Base-by-base conservation (phyloP, 2,113 vertebrate species). In the Ailurus styani region DNA sequence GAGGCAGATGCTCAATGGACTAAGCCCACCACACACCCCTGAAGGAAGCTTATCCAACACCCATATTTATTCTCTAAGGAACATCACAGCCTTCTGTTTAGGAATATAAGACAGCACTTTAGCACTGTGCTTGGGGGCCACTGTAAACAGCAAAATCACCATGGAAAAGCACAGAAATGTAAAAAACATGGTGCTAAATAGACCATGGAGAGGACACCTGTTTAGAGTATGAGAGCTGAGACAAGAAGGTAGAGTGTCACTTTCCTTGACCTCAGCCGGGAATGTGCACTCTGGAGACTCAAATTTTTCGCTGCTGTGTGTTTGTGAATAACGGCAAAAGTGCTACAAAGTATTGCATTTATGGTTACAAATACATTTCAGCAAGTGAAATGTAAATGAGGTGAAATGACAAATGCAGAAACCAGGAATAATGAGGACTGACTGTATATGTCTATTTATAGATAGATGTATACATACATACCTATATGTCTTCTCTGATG, bases 141-240 rank as follows among this genome's bases (percentile, higher is more conserved):
- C 11, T 85, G 68, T 84, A 23, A 54, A 45, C 6, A 64, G 75
- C 21, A 20, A 77, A 94, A 72, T 77, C 37, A 66, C 54, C 57
- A 29, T 55, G 12, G 14, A 70, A 77, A 96, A 78, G 57, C 29
- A 84, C 45, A 92, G 42, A 93, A 95, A 95, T 90, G 55, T 93
- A 70, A 96, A 93, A 96, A 93, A 45, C n/a, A 9, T 85, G 54
- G 42, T 29, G 31, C 68, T 62, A 86, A 75, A 17, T 17, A 86
- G 66, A 62, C n/a, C 12, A 13, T 20, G 54, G 72, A 91, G 93
- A 92, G 88, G 66, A 52, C 14, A 15, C 34, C 10, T 83, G 25
- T 73, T 86, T 17, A 47, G 13, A 73, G 25, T 14, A 1, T n/a
- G 20, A 85, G 50, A 62, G n/a, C 29, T 20, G 52, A 68, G 37